Base-by-base conservation (phyloP, 2,888 invertebrate genomes). In the Chydorus sphaericus region DNA sequence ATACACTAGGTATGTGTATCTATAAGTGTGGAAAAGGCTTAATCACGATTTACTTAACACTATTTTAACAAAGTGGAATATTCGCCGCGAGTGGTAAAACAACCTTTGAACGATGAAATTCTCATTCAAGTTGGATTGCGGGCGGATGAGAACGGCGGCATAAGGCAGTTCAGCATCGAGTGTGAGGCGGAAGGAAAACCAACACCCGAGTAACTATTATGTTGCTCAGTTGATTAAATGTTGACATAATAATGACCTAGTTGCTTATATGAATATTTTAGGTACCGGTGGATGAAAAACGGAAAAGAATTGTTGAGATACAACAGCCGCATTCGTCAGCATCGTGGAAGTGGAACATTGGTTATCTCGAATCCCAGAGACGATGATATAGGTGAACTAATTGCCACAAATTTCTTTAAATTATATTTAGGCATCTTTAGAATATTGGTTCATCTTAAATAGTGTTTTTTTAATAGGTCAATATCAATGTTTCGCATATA, bases 121-220 rank as follows among this genome's bases (percentile, higher is more conserved):
- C 77, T 92, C 60, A 93, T 91, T 71, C 89, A 92, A 79, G 91
- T 92, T 62, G 86, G 85, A 48, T 73, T 74, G 58, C 82, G 83
- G 66, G 67, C 68, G 48, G 83, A 83, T 62, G 90, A 91, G 72
- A 85, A 84, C 66, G 87, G 90, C 71, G n/a, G n/a, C n/a, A n/a
- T n/a, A n/a, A 91, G 89, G 70, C 92, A 92, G 52, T 91, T 92
- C 74, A 83, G 90, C 66, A 87, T 98, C 62, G 91, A 93, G 71
- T 98, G 97, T 70, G 90, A 91, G 71, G 97, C 97, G 14, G 85
- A 86, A 69, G 96, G 93, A 63, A 88, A 92, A 71, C 97, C 97
- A 11, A 82, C 83, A 62, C 94, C 96, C 55, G 83, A 78, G 91
- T 96, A 80, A 76, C 23, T 6, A 3, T n/a, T n/a, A n/a, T n/a